These are phyloP conservation scores for Paragorgia papillata DNA, from an alignment of 92 coral and sea anemone genomes.

Conservation along the genomic window DNA sequence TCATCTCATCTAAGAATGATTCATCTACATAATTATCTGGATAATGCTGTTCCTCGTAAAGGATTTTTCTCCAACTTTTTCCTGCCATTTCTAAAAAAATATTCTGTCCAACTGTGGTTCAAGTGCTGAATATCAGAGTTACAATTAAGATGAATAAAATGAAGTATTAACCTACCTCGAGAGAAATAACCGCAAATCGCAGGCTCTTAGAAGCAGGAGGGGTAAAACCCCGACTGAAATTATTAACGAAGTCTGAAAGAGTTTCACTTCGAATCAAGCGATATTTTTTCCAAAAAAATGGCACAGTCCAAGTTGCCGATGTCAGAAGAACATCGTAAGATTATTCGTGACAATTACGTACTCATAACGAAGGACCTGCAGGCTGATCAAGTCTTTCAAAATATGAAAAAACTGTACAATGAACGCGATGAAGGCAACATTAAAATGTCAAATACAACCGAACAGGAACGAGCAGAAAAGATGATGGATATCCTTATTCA, in stretches of 20 bases:
- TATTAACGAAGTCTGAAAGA: too few species aligned
- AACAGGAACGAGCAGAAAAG: constrained; percentile 37
- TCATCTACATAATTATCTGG: constrained; percentile 97
- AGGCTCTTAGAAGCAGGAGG: too few species aligned
- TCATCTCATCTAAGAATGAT: constrained; percentile 89
- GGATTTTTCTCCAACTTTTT: constrained; percentile 81
- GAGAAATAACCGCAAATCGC: too few species aligned
- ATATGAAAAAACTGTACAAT: constrained; percentile 47
- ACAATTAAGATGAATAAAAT: too few species aligned
- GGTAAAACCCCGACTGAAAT: too few species aligned
- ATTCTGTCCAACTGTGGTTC: too few species aligned
- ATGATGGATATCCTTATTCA: constrained; percentile 61
- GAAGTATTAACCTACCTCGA: too few species aligned
- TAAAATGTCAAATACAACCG: constrained; percentile 47
- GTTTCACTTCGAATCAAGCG: too few species aligned
- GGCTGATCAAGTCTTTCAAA: constrained; percentile 49
- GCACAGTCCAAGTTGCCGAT: constrained; percentile 24
- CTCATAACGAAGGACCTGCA: constrained; percentile 61
- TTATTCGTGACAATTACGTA: constrained; percentile 54
- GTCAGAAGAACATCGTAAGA: constrained; percentile 56
- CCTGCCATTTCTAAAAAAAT: constrained; percentile 13
- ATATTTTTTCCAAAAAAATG: background rate
- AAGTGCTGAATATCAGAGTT: too few species aligned
- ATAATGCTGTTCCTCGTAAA: constrained; percentile 84
- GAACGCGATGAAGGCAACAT: constrained; percentile 61